Base-by-base conservation (phyloP, 2,797 vertebrate genomes). In the Lophius americanus region DNA sequence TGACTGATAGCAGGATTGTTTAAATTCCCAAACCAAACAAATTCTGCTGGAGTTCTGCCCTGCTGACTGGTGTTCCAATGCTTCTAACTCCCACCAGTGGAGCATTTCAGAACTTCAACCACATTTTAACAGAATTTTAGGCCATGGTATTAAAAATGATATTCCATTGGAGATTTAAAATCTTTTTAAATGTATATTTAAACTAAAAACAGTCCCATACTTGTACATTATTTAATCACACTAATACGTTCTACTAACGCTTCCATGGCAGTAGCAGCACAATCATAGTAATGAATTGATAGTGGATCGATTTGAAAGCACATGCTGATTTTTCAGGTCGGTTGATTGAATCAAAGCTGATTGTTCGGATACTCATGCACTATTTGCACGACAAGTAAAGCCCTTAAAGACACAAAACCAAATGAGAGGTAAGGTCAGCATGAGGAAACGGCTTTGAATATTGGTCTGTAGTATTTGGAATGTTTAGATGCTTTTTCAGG, bases 371-470 rank as follows among this genome's bases (percentile, higher is more conserved):
- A 59, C 70, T 82, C 69, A 55, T 78, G 81, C 82, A 83, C 73
- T 80, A 73, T 88, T 89, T 92, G 89, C 87, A 91, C 86, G 83
- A 80, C 84, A 84, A 85, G 61, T 63, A 71, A 83, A 75, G 75
- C 75, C 86, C 81, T 87, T 86, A 77, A 76, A 81, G 41, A 49
- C 51, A 67, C 36, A 7, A 23, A 88, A 83, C 77, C 78, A 81
- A 82, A 84, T 76, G 39, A 78, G 60, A 74, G 59, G 51, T 23
- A 0, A 70, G 57, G 64, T 69, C 57, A 70, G 49, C 42, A 32
- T 10, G 44, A 64, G 33, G 5, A 57, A 10, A 70, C 41, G 47
- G 54, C 59, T 68, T 71, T 49, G 7, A 14, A 58, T 47, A 55
- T 83, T 52, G 53, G 47, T 77, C 33, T 44, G 55, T 6, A 60